phyloP scores from a whole-genome alignment of 2,888 invertebrate genomes.

The Elmis aenea region DNA sequence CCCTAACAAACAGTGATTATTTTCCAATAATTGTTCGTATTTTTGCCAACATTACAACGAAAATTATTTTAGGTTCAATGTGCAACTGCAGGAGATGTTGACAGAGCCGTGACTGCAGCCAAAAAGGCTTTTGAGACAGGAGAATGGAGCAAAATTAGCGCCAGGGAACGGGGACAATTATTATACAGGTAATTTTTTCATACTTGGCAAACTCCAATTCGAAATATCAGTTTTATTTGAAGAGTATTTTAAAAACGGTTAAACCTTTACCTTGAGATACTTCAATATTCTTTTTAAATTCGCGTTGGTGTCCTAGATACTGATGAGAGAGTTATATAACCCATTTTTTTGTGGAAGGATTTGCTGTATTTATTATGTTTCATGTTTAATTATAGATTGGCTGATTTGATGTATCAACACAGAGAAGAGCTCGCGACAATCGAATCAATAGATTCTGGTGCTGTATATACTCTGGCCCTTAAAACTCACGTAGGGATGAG shows the following conservation, averaged over 20 bases:
- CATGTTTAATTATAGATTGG: constrained; percentile 66
- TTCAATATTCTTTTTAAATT: no score
- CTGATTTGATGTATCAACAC: constrained; percentile 91
- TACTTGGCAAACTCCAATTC: no score
- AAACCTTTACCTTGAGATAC: no score
- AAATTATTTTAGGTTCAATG: constrained; percentile 55
- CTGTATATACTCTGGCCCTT: constrained; percentile 91
- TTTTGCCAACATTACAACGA: no score
- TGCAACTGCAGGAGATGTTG: constrained; percentile 75
- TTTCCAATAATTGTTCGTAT: neutral
- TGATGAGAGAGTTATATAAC: no score
- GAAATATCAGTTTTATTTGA: no score
- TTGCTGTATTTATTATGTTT: no score
- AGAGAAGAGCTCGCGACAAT: constrained; percentile 94
- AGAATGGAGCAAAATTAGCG: constrained; percentile 92
- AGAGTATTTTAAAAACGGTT: no score
- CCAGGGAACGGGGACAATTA: constrained; percentile 81
- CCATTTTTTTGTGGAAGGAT: no score
- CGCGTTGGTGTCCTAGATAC: no score
- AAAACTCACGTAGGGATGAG: constrained; percentile 99
- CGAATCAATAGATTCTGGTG: constrained; percentile 90
- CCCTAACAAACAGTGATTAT: no score
- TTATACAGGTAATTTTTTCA: constrained; percentile 44
- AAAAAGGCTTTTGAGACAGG: constrained; percentile 82
- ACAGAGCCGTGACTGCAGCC: constrained; percentile 83